A percentile compares a stretch with the other conserved stretches of the same genome.
Evolutionary conservation across 2,797 vertebrate genomes (phyloP).

Genomic region (Melanotaenia parkinsoni): DNA sequence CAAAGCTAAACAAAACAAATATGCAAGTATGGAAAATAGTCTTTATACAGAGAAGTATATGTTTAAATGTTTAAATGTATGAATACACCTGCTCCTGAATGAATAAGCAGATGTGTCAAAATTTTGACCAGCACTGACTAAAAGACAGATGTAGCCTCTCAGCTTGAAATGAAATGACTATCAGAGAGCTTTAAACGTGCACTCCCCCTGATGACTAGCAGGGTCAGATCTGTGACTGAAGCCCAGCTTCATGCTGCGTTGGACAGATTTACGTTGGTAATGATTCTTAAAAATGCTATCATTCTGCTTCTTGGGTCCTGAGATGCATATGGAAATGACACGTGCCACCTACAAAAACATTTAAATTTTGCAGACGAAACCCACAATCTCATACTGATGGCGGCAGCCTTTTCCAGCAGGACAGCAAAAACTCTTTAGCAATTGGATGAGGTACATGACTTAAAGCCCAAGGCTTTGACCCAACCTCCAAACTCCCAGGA

Average conservation of each 20-base stretch:
- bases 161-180: neutral
- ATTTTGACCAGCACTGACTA: neutral
- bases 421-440: neutral
- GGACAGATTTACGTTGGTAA: neutral
- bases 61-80: neutral
- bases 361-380: neutral
- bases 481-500: neutral
- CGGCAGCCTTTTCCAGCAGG: neutral
- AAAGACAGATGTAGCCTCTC: neutral
- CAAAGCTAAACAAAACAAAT: neutral
- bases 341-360: neutral
- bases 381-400: neutral
- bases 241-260: neutral
- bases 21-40: neutral
- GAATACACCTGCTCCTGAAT: neutral
- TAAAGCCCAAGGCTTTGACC: conserved; percentile 3
- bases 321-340: neutral
- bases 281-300: neutral
- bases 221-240: neutral
- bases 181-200: neutral
- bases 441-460: neutral
- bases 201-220: neutral
- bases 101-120: neutral
- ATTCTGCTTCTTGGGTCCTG: neutral
- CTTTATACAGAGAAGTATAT: neutral